phyloP scores from a whole-genome alignment of 2,797 vertebrate genomes.

The Cossypha heuglini region DNA sequence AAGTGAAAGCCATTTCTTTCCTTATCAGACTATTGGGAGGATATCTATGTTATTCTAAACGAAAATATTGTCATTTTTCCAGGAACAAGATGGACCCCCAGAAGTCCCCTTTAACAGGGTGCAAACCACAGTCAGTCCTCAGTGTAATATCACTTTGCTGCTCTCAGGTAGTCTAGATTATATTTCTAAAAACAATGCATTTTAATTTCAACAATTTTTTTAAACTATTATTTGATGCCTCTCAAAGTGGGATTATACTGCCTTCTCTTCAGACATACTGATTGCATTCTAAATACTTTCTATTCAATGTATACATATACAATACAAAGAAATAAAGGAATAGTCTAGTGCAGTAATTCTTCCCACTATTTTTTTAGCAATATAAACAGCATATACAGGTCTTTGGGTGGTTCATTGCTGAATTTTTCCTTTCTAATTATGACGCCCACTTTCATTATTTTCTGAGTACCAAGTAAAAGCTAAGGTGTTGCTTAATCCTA shows the following conservation, averaged over 20 bases:
- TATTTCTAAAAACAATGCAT: background rate
- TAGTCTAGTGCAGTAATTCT: background rate
- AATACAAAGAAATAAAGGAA: background rate
- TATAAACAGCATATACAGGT: background rate
- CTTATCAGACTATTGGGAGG: background rate
- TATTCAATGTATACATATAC: background rate
- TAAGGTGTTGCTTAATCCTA: background rate
- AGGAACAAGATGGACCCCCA: background rate
- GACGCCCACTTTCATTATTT: background rate
- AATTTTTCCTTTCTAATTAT: background rate
- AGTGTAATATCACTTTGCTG: background rate
- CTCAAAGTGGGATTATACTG: background rate
- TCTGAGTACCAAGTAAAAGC: background rate
- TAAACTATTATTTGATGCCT: background rate
- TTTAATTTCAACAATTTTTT: background rate
- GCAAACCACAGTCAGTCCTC: background rate
- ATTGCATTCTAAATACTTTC: background rate
- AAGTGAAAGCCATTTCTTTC: background rate
- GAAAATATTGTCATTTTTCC: background rate
- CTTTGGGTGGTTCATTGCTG: rapidly evolving
- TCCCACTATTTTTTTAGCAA: background rate
- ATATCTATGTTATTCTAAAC: background rate
- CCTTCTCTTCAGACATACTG: background rate
- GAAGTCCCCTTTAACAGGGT: background rate
- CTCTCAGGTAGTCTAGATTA: background rate